Base-by-base conservation (phyloP, 2,113 vertebrate species). In the Salvelinus fontinalis region DNA sequence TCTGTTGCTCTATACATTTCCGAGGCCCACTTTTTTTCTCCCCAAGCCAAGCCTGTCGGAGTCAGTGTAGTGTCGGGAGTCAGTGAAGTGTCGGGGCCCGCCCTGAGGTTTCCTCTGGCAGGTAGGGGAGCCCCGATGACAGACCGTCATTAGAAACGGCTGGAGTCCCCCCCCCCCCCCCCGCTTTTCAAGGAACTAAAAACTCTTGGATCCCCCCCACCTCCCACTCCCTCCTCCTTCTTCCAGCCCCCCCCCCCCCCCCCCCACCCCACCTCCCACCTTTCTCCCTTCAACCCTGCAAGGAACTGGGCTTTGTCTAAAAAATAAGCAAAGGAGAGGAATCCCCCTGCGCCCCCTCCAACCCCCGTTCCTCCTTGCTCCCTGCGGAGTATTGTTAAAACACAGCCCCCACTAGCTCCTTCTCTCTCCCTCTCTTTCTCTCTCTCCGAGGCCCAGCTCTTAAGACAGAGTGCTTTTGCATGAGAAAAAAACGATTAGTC, bases 401-500 rank as follows among this genome's bases (percentile, higher is more conserved):
- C 89, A 91, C 84, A 89, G 85, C 82, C 84, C 84, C 88, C 59
- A 5, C 80, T 70, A 44, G 0, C 67, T 11, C 69, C 44, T 24
- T 64, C 79, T 24, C 57, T 70, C 64, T 26, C 54, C 49, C 51
- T 18, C 75, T 62, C 59, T 20, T 8, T 22, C 59, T 62, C 59
- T 62, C 85, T 88, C 81, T 81, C 83, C 75, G 68, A 68, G 75
- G 84, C 80, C 62, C 4, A 79, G 75, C 88, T 92, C 86, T 92
- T 93, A 93, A 93, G 93, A 89, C 90, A 91, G 88, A 86, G 62
- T 84, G 87, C 90, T 94, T 94, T 93, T 93, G 93, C 92, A 93
- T 94, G 88, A 94, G 89, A 94, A 94, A 93, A 93, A 93, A 91
- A 89, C 87, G 86, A 93, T 94, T 92, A 92, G 92, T 93, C 90